These are phyloP conservation scores for Pristis pectinata DNA, from an alignment of 2,797 vertebrate species.

Conservation along the genomic window DNA sequence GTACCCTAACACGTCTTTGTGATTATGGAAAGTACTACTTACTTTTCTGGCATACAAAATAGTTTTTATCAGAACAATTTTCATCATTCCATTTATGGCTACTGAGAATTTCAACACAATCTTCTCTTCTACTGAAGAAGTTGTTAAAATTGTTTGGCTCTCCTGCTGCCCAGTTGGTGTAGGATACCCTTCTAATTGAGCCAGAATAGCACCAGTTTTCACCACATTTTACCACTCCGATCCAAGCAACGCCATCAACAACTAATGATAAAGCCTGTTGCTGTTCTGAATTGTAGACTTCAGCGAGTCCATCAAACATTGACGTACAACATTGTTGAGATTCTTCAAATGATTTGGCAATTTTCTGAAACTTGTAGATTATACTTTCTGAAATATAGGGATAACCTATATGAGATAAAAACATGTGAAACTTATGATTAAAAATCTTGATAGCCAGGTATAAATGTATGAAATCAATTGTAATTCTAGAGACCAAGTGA, in stretches of 20 bases:
- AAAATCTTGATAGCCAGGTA: background rate
- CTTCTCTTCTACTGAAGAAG: background rate
- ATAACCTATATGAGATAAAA: background rate
- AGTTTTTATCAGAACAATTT: background rate
- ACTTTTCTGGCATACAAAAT: conserved; percentile 7
- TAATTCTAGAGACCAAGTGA: background rate
- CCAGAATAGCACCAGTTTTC: background rate
- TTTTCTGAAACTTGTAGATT: background rate
- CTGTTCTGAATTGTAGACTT: background rate
- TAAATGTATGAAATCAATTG: background rate
- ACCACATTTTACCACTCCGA: background rate
- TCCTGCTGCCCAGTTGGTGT: background rate
- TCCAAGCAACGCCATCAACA: background rate
- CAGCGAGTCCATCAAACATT: background rate
- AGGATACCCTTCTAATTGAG: background rate
- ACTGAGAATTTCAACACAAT: conserved; percentile 6
- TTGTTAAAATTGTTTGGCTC: conserved; percentile 3
- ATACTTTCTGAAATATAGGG: background rate
- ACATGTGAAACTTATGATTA: background rate
- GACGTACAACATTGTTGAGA: background rate
- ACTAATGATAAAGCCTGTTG: background rate
- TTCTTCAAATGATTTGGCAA: background rate
- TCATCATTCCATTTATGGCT: background rate
- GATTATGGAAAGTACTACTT: background rate
- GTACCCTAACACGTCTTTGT: background rate